Percentiles rank a stretch among this genome's conserved stretches.
phyloP scores from a whole-genome alignment of 2,113 vertebrate species.

The Ophthalmolycus amberensis region DNA sequence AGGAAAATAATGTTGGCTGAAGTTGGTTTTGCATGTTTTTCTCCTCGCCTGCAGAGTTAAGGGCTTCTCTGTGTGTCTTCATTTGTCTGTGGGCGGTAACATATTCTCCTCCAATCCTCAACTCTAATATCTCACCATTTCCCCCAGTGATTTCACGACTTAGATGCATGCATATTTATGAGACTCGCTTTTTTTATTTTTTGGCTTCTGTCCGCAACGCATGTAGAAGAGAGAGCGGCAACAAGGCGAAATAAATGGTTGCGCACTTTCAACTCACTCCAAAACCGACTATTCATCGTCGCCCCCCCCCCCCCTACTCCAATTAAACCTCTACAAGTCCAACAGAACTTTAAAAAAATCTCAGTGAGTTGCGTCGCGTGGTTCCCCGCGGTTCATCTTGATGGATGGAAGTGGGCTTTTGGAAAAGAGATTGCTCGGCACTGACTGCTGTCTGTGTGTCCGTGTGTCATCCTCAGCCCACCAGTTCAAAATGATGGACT shows the following conservation, averaged over 20 bases:
- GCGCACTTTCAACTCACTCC: slow-evolving; percentile 36
- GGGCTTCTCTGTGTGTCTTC: slow-evolving; percentile 72
- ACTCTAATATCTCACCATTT: slow-evolving; percentile 77
- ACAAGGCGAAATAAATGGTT: slow-evolving; percentile 42
- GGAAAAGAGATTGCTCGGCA: slow-evolving; percentile 41
- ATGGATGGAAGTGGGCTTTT: slow-evolving; percentile 58
- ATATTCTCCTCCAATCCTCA: slow-evolving; percentile 77
- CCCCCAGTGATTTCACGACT: slow-evolving; percentile 78
- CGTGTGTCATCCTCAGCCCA: slow-evolving; percentile 82
- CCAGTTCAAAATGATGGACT: slow-evolving; percentile 99
- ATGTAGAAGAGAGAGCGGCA: slow-evolving; percentile 34
- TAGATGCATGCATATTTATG: slow-evolving; percentile 81
- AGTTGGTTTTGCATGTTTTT: slow-evolving; percentile 39
- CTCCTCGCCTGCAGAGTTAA: slow-evolving; percentile 68
- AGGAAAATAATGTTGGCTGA: slow-evolving; percentile 45
- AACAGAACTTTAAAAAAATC: slow-evolving; percentile 21
- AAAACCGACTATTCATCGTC: slow-evolving; percentile 26
- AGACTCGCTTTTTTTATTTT: slow-evolving; percentile 66
- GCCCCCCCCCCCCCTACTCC: slow-evolving; percentile 1
- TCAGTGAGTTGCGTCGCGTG: slow-evolving; percentile 11
- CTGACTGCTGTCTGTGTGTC: slow-evolving; percentile 48
- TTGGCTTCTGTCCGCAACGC: slow-evolving; percentile 57
- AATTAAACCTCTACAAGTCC: slow-evolving; percentile 38
- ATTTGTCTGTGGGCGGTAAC: slow-evolving; percentile 82
- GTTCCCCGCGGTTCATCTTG: slow-evolving; percentile 37